Base-by-base conservation (phyloP, 1,140 invertebrate species). In the Anastatus disparis region DNA sequence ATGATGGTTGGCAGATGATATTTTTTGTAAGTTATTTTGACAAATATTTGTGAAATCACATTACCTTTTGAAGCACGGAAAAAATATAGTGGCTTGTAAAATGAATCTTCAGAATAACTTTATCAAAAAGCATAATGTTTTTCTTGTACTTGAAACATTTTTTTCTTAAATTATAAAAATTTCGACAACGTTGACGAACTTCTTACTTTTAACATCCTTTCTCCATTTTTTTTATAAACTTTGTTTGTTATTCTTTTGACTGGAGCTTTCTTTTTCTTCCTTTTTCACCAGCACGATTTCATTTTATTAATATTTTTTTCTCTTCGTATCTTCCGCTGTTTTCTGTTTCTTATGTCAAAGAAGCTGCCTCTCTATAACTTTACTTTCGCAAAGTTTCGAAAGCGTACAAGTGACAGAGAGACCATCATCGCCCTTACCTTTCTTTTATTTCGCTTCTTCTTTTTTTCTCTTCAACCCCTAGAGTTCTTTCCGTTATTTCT, bases 401-500 rank as follows among this genome's bases (percentile, higher is more conserved):
- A 65, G 38, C 35, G 7, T 15, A 66, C 26, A 66, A 66, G 63
- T 56, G 38, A 66, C 38, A 66, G 31, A 40, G 15, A 66, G 52
- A 38, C 52, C 52, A 66, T 44, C 52, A 55, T 52, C 35, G 26
- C 35, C 35, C 35, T 6, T 53, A 6, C 7, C 24, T 53, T 10
- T 66, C 50, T 66, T 55, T 66, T 2, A 55, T 38, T 66, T 66
- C 56, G 52, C 40, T 65, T 53, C 31, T 22, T 7, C 62, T 65
- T 66, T 44, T 52, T 66, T 66, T 31, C 44, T 29, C 31, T 13
- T 38, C 15, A 15, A 1, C 1, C 46, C 17, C 62, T 64, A n/a
- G n/a, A n/a, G n/a, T n/a, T n/a, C n/a, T 64, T 64, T 64, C 46
- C 48, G 13, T 64, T 22, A 52, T 64, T 64, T 53, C 53, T 64